A percentile compares a stretch with the other conserved stretches of the same genome.
Conservation (phyloP, 2,113 vertebrate species). For the Rhinopomastus cyanomelas region DNA sequence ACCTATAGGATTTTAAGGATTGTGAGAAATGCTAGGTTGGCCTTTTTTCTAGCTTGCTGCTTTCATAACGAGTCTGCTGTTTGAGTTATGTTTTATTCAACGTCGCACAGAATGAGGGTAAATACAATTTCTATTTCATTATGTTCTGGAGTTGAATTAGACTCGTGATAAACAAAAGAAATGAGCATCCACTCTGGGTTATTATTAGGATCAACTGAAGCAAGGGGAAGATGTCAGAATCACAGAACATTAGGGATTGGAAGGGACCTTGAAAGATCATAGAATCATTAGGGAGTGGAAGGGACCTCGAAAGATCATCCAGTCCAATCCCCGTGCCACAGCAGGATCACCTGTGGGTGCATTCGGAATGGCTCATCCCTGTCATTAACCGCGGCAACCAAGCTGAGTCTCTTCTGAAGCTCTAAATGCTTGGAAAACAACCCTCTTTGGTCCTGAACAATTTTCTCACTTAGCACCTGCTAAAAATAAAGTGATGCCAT, state of each 20-base stretch:
- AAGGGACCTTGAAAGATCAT: too few relatives aligned
- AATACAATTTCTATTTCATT: constrained; percentile 12
- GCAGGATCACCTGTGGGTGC: too few relatives aligned
- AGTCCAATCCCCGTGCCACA: too few relatives aligned
- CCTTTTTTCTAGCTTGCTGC: background rate
- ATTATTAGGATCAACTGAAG: constrained; percentile 2
- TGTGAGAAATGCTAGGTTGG: background rate
- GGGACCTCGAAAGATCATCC: too few relatives aligned
- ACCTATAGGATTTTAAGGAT: background rate
- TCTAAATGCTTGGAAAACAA: background rate
- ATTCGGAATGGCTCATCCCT: background rate
- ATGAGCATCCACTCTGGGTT: background rate
- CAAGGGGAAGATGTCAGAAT: background rate
- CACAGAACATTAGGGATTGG: too few relatives aligned
- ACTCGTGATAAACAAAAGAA: background rate
- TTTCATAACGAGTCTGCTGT: constrained; percentile 17
- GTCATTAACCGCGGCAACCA: background rate
- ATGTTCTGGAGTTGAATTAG: constrained; percentile 22
- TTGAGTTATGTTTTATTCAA: constrained; percentile 17
- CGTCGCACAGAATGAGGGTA: constrained; percentile 22
- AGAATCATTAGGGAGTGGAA: too few relatives aligned
- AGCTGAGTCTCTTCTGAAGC: background rate
- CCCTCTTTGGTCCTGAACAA: background rate
- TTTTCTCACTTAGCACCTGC: background rate
- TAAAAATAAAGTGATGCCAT: background rate